Evolutionary conservation across 2,888 invertebrate species (phyloP).

Genomic region (Ceramica pisi): DNA sequence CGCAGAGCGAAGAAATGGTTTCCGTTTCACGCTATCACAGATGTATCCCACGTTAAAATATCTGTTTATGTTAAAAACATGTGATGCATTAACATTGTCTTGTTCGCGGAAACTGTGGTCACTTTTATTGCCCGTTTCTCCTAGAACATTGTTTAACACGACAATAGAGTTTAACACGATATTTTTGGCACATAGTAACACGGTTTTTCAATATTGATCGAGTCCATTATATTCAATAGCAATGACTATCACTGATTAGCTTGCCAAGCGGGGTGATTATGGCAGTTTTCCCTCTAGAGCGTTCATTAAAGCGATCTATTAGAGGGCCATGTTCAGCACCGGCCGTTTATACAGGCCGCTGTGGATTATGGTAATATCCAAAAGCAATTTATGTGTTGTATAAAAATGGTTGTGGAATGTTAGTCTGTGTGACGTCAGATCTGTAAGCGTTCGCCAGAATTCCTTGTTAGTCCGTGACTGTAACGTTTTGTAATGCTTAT

Average conservation of each 20-base stretch:
- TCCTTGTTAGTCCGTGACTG: conserved; percentile 14
- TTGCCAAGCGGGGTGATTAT: conserved; percentile 37
- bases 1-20: conserved; percentile 44
- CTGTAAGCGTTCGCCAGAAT: conserved; percentile 41
- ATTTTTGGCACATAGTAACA: conserved; percentile 46
- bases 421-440: conserved; percentile 46
- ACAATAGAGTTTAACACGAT: conserved; percentile 36
- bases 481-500: neutral
- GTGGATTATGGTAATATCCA: conserved; percentile 33
- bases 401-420: conserved; percentile 44
- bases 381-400: conserved; percentile 41
- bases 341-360: conserved; percentile 24
- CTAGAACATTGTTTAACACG: conserved; percentile 42
- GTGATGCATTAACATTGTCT: conserved; percentile 57
- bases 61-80: conserved; percentile 58
- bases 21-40: conserved; percentile 50
- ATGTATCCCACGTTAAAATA: conserved; percentile 51
- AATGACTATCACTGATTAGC: conserved; percentile 11
- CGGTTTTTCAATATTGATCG: conserved; percentile 39
- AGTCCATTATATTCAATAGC: conserved; percentile 37
- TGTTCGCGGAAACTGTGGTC: conserved; percentile 75
- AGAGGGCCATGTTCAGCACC: conserved; percentile 24
- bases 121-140: conserved; percentile 65
- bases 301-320: conserved; percentile 43
- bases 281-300: conserved; percentile 9